Base-by-base conservation (phyloP, 2,113 vertebrate species). In the Callocephalon fimbriatum region DNA sequence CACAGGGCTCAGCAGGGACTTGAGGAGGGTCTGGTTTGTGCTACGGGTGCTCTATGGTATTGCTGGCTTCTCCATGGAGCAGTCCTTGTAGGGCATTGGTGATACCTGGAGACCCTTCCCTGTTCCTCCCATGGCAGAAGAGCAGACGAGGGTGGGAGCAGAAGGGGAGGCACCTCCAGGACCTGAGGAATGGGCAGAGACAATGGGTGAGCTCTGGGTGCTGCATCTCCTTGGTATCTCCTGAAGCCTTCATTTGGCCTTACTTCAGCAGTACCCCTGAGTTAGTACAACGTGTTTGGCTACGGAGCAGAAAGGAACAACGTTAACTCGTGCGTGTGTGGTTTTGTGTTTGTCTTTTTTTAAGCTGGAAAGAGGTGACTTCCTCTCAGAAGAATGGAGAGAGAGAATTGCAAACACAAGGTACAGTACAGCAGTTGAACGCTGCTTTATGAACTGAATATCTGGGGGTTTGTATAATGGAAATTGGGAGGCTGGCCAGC, bases 391-490 rank as follows among this genome's bases (percentile, higher is more conserved):
- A 94, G 99, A 99, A 96, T 99, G 99, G 99, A 98, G 98, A 86
- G 99, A 99, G 74, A 99, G 99, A 85, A 99, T 99, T 59, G 99
- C 99, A 89, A 99, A 99, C 98, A 99, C 99, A 97, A 99, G 99
- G 99, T 99, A 98, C 70, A 29, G 95, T 93, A 66, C 56, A 87
- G 68, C 59, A 18, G 4, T 23, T 82, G 59, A 91, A 44, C 29
- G 42, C 54, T 76, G 73, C 78, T 80, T 89, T 92, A 77, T 59
- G 90, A 94, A 50, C 83, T 75, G 92, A 81, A 67, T 81, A 22
- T 83, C 75, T 93, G 73, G 73, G 88, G 82, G 79, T 83, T 47
- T 92, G 70, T 65, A 86, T 74, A 74, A 89, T 95, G 92, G 96
- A 97, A 97, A 95, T 78, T 93, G 94, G 95, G 95, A 97, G 86